phyloP scores from a whole-genome alignment of 2,113 vertebrate species.

The Seriola aureovittata region DNA sequence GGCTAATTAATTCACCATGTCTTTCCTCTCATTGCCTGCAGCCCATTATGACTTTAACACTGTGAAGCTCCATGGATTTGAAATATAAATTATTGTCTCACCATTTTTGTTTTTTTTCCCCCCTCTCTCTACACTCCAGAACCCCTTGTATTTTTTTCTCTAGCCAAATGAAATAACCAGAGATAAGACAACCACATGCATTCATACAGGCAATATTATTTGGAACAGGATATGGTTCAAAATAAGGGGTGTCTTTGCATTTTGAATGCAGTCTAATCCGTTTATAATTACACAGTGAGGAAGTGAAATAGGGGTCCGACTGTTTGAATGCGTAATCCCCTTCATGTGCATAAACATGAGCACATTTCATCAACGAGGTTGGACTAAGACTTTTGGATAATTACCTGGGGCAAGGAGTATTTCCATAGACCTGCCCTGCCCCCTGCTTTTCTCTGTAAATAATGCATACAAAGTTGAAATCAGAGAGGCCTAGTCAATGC shows the following conservation, averaged over 20 bases:
- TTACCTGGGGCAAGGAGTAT: constrained; percentile 77
- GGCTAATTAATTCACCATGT: constrained; percentile 97
- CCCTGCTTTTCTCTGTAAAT: constrained; percentile 79
- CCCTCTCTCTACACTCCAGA: constrained; percentile 40
- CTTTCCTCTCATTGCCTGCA: constrained; percentile 88
- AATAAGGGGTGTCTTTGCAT: constrained; percentile 75
- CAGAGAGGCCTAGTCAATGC: constrained; percentile 87
- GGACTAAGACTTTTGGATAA: constrained; percentile 77
- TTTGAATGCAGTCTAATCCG: constrained; percentile 81
- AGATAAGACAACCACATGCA: constrained; percentile 62
- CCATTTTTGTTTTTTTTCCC: constrained; percentile 20
- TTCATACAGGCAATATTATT: constrained; percentile 73
- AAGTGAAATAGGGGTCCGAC: constrained; percentile 75
- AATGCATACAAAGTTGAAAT: constrained; percentile 85
- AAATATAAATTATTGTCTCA: constrained; percentile 64
- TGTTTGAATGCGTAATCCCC: constrained; percentile 85
- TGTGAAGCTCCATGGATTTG: constrained; percentile 69
- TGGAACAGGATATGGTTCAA: constrained; percentile 67
- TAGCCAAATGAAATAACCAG: constrained; percentile 56
- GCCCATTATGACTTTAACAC: constrained; percentile 88
- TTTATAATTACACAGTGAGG: constrained; percentile 81
- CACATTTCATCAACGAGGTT: constrained; percentile 82
- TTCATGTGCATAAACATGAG: constrained; percentile 97
- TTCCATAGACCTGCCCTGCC: constrained; percentile 62
- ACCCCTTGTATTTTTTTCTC: constrained; percentile 37